These are phyloP conservation scores for Spheniscus humboldti DNA, from an alignment of 2,797 vertebrate species.

Conservation along the genomic window DNA sequence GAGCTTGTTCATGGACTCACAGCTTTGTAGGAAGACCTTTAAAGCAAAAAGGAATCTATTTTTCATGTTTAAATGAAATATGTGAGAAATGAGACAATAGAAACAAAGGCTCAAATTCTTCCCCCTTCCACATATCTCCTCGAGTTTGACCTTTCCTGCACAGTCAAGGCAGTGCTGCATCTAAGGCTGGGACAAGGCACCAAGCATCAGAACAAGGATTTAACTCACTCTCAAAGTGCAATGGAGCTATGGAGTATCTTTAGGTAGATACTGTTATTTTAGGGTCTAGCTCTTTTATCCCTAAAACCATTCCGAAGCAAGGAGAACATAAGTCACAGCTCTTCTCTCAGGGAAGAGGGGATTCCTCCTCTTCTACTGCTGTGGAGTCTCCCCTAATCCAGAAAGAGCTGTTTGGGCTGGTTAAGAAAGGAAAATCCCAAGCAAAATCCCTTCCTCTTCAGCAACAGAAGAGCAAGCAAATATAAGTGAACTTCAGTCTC, in stretches of 20 bases:
- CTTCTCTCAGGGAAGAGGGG: background rate
- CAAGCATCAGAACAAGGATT: background rate
- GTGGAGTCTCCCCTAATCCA: background rate
- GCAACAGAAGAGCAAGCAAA: background rate
- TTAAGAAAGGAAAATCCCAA: background rate
- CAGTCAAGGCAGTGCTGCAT: background rate
- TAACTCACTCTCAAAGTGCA: background rate
- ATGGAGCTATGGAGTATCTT: background rate
- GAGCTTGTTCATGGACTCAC: background rate
- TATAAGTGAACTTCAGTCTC: background rate
- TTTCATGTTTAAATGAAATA: background rate
- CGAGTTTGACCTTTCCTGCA: background rate
- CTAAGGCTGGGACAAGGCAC: background rate
- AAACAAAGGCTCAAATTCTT: background rate
- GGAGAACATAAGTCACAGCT: background rate
- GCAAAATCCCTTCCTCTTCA: background rate
- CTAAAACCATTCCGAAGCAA: background rate
- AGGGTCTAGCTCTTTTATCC: background rate
- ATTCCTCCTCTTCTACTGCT: background rate
- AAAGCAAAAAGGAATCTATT: background rate
- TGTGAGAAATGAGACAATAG: background rate
- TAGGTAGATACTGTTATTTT: background rate
- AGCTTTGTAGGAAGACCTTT: background rate
- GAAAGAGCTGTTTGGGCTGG: background rate
- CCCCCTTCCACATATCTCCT: accelerated